Percentiles rank a stretch among this genome's conserved stretches.
These are phyloP conservation scores for Caenorhabditis virilis DNA, from an alignment of 2,888 invertebrate genomes.

Conservation along the genomic window DNA sequence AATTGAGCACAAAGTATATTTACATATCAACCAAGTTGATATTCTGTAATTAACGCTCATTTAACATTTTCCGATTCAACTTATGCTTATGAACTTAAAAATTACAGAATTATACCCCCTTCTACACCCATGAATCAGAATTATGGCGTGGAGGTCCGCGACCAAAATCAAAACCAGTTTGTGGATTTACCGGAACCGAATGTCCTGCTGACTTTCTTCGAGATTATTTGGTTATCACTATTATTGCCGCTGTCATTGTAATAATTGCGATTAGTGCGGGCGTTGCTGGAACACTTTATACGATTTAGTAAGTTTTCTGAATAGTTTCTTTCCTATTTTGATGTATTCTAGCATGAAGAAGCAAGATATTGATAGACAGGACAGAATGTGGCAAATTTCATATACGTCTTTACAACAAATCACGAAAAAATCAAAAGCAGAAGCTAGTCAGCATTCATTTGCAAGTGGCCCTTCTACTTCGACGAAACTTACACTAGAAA, in stretches of 20 bases:
- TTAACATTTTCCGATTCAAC: neutral
- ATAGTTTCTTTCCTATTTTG: too few species aligned
- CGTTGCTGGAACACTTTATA: conserved; percentile 10
- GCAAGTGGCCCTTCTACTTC: conserved; percentile 23
- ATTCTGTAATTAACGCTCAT: neutral
- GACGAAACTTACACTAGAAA: conserved; percentile 16
- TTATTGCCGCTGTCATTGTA: conserved; percentile 29
- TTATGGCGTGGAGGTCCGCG: conserved; percentile 14
- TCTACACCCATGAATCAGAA: neutral
- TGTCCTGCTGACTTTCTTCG: conserved; percentile 30
- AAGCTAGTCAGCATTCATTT: conserved; percentile 39
- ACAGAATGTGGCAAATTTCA: conserved; percentile 51
- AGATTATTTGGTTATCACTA: conserved; percentile 25
- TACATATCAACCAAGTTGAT: too few species aligned
- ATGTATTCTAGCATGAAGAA: conserved; percentile 38
- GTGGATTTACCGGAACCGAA: conserved; percentile 43
- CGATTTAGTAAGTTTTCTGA: conserved; percentile 13
- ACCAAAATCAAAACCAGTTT: conserved; percentile 38
- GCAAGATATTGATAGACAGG: conserved; percentile 43
- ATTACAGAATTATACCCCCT: conserved; percentile 12
- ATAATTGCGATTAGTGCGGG: conserved; percentile 21
- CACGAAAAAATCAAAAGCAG: conserved; percentile 25
- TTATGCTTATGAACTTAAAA: neutral
- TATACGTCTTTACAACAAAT: conserved; percentile 26
- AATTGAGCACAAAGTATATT: too few species aligned